A percentile compares a stretch with the other conserved stretches of the same genome.
Evolutionary conservation across 2,888 invertebrate genomes (phyloP).

Genomic region (Coleophora flavipennella): DNA sequence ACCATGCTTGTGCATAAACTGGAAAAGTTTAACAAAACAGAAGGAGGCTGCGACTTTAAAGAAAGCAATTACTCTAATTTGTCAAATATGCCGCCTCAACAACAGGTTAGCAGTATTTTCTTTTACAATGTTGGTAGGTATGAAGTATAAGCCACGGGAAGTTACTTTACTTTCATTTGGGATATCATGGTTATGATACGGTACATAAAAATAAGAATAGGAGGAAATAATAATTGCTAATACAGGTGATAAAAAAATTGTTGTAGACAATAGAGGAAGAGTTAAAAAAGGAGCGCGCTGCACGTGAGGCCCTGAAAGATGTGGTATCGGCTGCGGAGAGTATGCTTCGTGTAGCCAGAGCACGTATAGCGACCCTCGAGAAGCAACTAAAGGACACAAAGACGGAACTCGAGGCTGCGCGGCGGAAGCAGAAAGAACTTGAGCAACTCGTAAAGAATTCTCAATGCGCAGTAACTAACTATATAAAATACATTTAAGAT

Average conservation of each 20-base stretch:
- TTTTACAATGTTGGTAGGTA: too few species aligned
- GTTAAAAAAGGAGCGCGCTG: slow-evolving; percentile 46
- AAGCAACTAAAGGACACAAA: slow-evolving; percentile 48
- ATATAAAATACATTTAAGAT: too few species aligned
- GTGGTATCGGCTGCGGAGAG: slow-evolving; percentile 51
- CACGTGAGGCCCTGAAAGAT: slow-evolving; percentile 47
- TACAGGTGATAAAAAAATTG: background rate
- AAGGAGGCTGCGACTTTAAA: slow-evolving; percentile 3
- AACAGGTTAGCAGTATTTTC: too few species aligned
- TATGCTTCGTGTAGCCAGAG: slow-evolving; percentile 55
- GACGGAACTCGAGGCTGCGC: slow-evolving; percentile 38
- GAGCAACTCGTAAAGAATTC: slow-evolving; percentile 56
- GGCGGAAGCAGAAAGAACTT: slow-evolving; percentile 53
- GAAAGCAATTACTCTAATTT: too few species aligned
- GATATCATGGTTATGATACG: too few species aligned
- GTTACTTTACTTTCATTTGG: too few species aligned
- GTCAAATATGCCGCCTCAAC: too few species aligned
- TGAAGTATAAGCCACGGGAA: too few species aligned
- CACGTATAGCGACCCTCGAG: slow-evolving; percentile 49
- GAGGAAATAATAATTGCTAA: too few species aligned
- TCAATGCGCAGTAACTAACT: slow-evolving; percentile 4
- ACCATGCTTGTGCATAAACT: slow-evolving; percentile 39
- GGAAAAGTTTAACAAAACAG: slow-evolving; percentile 34
- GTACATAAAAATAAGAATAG: too few species aligned
- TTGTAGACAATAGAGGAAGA: slow-evolving; percentile 38